Evolutionary conservation across 2,113 vertebrate genomes (phyloP).

Genomic region (Podocnemis expansa): DNA sequence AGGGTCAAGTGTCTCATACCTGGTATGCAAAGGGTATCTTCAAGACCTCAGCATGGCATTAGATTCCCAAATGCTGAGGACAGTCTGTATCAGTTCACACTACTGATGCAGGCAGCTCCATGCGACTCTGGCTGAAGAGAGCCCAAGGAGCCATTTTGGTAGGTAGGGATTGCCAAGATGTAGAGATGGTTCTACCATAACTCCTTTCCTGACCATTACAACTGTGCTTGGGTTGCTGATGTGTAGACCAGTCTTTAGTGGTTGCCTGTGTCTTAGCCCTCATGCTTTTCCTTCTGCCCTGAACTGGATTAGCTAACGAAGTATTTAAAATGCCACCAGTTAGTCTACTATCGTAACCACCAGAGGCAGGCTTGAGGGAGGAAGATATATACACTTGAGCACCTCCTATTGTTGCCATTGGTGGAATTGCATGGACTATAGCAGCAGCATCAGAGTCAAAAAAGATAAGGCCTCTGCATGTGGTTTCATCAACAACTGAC

Average conservation of each 20-base stretch:
- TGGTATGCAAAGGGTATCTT: too few species aligned
- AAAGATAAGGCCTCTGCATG: neutral
- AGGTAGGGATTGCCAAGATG: neutral
- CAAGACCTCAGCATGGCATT: neutral
- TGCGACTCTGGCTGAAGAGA: neutral
- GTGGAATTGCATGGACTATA: neutral
- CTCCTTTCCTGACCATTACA: too few species aligned
- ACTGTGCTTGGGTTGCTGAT: too few species aligned
- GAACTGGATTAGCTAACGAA: too few species aligned
- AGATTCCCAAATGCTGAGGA: neutral
- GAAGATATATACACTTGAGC: too few species aligned
- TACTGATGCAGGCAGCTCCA: slow-evolving; percentile 11
- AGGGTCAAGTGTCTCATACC: neutral
- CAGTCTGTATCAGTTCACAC: accelerated
- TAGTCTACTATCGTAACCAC: too few species aligned
- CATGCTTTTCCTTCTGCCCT: too few species aligned
- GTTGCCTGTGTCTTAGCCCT: too few species aligned
- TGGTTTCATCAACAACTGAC: neutral
- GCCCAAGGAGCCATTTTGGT: neutral
- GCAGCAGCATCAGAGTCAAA: neutral
- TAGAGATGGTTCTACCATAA: neutral
- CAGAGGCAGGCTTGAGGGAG: too few species aligned
- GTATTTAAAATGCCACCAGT: too few species aligned
- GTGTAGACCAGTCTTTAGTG: too few species aligned
- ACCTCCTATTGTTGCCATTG: neutral